Percentiles rank a stretch among this genome's conserved stretches.
These are phyloP conservation scores for Cyprinodon brontotheroides DNA, from an alignment of 2,113 vertebrate genomes.

Conservation along the genomic window DNA sequence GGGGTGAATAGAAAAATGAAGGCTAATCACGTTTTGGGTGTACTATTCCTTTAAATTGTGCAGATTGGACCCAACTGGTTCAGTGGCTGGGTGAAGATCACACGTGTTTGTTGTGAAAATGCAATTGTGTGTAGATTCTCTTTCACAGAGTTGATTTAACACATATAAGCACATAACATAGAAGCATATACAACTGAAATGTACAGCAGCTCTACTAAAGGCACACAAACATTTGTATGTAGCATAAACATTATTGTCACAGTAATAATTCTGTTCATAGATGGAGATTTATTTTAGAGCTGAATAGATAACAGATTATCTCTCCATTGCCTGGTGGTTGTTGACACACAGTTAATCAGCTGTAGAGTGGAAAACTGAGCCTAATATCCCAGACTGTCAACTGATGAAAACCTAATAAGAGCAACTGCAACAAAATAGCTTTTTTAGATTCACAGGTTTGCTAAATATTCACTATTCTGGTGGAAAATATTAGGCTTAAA, in stretches of 20 bases:
- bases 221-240: not conserved
- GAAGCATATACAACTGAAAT: not conserved
- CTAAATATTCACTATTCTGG: no score
- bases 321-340: not conserved
- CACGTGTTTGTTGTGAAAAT: not conserved
- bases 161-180: not conserved
- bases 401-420: not conserved
- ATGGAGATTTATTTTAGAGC: conserved; percentile 15
- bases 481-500: no score
- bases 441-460: not conserved
- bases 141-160: not conserved
- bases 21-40: no score
- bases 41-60: no score
- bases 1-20: no score
- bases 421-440: not conserved
- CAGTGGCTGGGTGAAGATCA: not conserved
- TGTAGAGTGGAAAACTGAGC: not conserved
- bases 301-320: not conserved
- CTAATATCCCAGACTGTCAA: not conserved
- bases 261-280: conserved; percentile 1
- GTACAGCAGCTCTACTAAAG: not conserved
- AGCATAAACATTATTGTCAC: conserved; percentile 1
- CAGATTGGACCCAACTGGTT: no score
- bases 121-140: not conserved
- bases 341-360: conserved; percentile 14